These are phyloP conservation scores for Varroa destructor DNA, from an alignment of 1,140 invertebrate genomes.

Conservation along the genomic window DNA sequence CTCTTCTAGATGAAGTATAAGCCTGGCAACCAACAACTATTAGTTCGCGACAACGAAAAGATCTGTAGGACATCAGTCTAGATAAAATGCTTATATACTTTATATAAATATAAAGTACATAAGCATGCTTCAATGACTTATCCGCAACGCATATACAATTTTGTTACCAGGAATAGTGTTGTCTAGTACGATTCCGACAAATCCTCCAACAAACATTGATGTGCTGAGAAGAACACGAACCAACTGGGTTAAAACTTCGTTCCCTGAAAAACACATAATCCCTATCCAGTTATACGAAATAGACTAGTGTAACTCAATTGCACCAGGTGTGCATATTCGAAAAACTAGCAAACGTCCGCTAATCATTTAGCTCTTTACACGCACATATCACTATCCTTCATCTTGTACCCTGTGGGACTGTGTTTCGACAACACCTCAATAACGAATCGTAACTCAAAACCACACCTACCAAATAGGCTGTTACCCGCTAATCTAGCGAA, in stretches of 20 bases:
- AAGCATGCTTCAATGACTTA: not conserved
- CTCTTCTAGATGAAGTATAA: not conserved
- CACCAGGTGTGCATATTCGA: constrained; percentile 1
- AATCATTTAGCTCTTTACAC: not conserved
- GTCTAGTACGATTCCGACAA: constrained; percentile 63
- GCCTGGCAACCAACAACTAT: constrained; percentile 33
- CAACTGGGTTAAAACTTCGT: constrained; percentile 51
- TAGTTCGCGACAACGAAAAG: constrained; percentile 38
- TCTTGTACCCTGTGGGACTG: too few relatives aligned
- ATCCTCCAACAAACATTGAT: constrained; percentile 66
- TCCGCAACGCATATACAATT: not conserved
- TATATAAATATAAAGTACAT: not conserved
- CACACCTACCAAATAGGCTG: too few relatives aligned
- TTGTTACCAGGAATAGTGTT: constrained; percentile 64
- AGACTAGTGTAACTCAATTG: not conserved
- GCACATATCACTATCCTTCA: too few relatives aligned
- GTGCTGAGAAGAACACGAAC: constrained; percentile 64
- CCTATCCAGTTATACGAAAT: constrained; percentile 10
- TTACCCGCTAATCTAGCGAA: too few relatives aligned
- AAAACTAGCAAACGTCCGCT: constrained; percentile 26
- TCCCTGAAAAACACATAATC: constrained; percentile 34
- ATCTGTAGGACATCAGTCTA: constrained; percentile 39
- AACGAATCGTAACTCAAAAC: too few relatives aligned
- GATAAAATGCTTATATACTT: constrained; percentile 1
- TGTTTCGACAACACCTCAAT: too few relatives aligned